Evolutionary conservation across 2,888 invertebrate genomes (phyloP), one percentile per base, ranked within the genome.

Genomic region (Entomobrya proxima): DNA sequence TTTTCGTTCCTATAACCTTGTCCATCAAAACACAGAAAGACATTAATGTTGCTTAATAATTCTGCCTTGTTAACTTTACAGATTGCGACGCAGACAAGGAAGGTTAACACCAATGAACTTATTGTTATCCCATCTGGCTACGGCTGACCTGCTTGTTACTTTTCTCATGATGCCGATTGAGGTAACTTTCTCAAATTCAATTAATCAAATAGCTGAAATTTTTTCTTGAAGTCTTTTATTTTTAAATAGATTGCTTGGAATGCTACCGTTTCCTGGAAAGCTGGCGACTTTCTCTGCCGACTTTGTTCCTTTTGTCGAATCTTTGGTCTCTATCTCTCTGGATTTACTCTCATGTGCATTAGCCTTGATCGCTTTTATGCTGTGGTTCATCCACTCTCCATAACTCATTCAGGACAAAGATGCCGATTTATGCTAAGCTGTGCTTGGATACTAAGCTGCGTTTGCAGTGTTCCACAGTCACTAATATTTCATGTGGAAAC

Each of bases 121-220:
- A 32, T 94, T 97, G 93, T 93, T 97, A 86, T 95, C 96, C 94
- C 96, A 97, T 93, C 92, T 97, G 89, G 96, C 97, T 78, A 95
- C 97, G 79, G 97, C 97, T 50, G 97, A 97, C 93, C 93, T 97
- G 90, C 92, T 97, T 93, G 97, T 96, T 75, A 96, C 97, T 77
- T 95, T 96, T 91, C 93, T 97, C 77, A 95, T 96, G 94, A 97
- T 97, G 96, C 97, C 97, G 27, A 92, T 96, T 91, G 97, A 97
- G 90, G 89, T 89, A 79, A 83, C 18, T 2, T 37, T 18, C 58
- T n/a, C 18, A 30, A 40, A 35, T n/a, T n/a, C n/a, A n/a, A n/a
- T n/a, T n/a, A n/a, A n/a, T n/a, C n/a, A n/a, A n/a, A n/a, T n/a
- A n/a, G n/a, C n/a, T n/a, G n/a, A n/a, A n/a, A n/a, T n/a, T n/a